Conservation (phyloP, 2,113 vertebrate species). For the Lepus americanus region DNA sequence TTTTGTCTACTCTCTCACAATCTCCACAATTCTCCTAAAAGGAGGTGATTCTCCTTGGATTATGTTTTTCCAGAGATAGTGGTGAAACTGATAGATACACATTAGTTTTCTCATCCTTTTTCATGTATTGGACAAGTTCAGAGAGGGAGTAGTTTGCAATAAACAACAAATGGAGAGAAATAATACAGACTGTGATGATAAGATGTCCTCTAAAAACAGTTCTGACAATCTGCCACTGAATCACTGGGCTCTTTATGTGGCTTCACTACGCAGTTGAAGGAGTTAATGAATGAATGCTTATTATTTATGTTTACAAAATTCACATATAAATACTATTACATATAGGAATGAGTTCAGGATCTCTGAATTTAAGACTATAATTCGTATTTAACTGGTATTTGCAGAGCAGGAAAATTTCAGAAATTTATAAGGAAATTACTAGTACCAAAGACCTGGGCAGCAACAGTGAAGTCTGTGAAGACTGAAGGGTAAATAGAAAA, state of each 20-base stretch:
- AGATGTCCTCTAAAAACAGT: not conserved
- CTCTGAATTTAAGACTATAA: not conserved
- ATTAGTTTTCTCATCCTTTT: not conserved
- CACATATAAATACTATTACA: not conserved
- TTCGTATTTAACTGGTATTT: not conserved
- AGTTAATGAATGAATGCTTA: not conserved
- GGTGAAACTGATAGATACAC: not conserved
- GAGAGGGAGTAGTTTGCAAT: not conserved
- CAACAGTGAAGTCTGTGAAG: not conserved
- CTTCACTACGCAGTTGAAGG: not conserved
- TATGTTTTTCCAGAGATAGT: conserved; percentile 3
- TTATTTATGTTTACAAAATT: not conserved
- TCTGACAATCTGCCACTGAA: not conserved
- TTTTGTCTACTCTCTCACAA: not conserved
- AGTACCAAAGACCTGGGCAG: not conserved
- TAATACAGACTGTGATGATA: not conserved
- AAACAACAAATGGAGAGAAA: not conserved
- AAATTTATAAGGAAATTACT: not conserved
- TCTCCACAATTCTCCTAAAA: not conserved
- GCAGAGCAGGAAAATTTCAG: not conserved
- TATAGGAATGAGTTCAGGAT: not conserved
- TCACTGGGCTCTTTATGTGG: not conserved
- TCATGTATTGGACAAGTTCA: not conserved
- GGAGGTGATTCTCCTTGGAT: not conserved
- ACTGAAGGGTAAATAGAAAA: not conserved